Evolutionary conservation across 1,140 invertebrate genomes (phyloP), one percentile per base, ranked within the genome.

Genomic region (Phortica variegata): DNA sequence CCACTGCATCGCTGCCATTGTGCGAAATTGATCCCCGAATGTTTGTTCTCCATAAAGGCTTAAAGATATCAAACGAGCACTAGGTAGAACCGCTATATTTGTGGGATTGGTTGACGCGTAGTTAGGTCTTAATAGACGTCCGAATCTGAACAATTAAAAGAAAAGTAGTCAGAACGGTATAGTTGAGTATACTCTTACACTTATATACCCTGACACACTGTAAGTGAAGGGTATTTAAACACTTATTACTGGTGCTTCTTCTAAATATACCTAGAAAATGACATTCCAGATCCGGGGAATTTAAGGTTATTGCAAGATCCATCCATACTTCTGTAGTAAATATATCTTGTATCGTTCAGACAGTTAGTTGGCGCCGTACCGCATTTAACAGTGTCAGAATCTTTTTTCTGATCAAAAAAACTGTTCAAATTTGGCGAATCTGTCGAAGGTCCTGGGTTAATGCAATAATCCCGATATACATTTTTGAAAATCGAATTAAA

Each of bases 261-360:
- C 6, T 15, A 21, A 40, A 18, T 19, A 17, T 65, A 84, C 33
- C 84, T 82, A 2, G 86, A 88, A 53, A 83, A 82, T 0, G 90
- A 84, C 43, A 84, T 84, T 2, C 92, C 92, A 81, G 83, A 87
- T 0, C 79, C 80, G 0, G 89, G 85, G 63, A 87, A 83, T 16
- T 79, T 54, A 3, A 89, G 65, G 74, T 94, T 94, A 68, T 94
- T 95, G 65, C 92, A 95, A 0, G 88, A 84, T 0, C 91, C 91
- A 76, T 95, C 91, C 34, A 85, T 82, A 9, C 83, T 83, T n/a
- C 91, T 80, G 68, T 91, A 93, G 43, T 81, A 80, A 2, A 78
- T 77, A 19, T 79, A 73, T 2, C 55, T 59, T 29, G 83, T 83
- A 26, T 69, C 43, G 41, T 63, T 74, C 7, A 58, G 20, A 17